These are phyloP conservation scores for Lethenteron reissneri DNA, from an alignment of 2,113 vertebrate genomes.

Conservation along the genomic window DNA sequence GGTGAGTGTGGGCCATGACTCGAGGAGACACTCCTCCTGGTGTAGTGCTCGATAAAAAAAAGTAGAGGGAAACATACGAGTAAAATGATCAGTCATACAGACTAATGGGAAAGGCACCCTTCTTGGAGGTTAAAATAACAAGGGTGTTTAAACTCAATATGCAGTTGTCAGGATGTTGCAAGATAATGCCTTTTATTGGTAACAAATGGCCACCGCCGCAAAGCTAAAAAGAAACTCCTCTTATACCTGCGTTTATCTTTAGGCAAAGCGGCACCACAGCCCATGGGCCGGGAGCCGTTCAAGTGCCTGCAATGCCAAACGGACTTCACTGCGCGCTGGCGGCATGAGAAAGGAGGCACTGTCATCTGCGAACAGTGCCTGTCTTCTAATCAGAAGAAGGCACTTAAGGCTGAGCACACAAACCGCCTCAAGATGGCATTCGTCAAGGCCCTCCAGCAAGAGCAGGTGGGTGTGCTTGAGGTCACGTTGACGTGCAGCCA, in stretches of 20 bases:
- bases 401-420: conserved; percentile 80
- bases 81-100: too few relatives aligned
- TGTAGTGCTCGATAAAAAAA: too few relatives aligned
- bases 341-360: conserved; percentile 62
- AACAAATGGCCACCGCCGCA: too few relatives aligned
- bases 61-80: too few relatives aligned
- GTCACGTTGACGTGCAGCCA: background rate
- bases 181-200: too few relatives aligned
- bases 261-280: conserved; percentile 33
- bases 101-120: too few relatives aligned
- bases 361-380: conserved; percentile 89
- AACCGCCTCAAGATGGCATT: conserved; percentile 82
- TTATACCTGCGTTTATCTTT: background rate
- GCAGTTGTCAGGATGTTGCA: too few relatives aligned
- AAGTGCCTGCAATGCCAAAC: conserved; percentile 83
- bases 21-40: too few relatives aligned
- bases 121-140: too few relatives aligned
- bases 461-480: conserved; percentile 17
- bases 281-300: conserved; percentile 50
- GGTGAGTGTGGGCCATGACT: too few relatives aligned
- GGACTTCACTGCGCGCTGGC: conserved; percentile 94
- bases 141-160: too few relatives aligned
- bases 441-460: conserved; percentile 89
- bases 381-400: conserved; percentile 87
- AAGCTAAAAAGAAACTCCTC: too few relatives aligned